A percentile compares a stretch with the other conserved stretches of the same genome.
phyloP scores from a whole-genome alignment of 1,140 invertebrate species.

The Heliconius nattereri region DNA sequence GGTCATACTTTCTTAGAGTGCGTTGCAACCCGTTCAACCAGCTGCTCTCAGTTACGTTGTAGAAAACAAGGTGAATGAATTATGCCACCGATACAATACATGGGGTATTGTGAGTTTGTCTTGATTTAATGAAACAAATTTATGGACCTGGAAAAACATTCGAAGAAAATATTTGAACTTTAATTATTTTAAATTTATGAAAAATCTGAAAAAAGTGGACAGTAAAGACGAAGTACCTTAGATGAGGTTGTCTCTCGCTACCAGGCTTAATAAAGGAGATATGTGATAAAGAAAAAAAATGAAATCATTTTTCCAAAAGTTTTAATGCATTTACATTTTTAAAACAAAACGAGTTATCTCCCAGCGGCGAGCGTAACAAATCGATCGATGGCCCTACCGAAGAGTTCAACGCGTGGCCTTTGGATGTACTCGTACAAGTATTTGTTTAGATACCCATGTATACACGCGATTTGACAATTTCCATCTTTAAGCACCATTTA shows the following conservation, averaged over 20 bases:
- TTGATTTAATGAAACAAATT: background rate
- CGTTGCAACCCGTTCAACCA: slow-evolving; percentile 33
- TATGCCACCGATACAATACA: slow-evolving; percentile 21
- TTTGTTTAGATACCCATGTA: slow-evolving; percentile 16
- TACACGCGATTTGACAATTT: background rate
- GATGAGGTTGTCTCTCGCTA: background rate
- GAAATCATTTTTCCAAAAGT: background rate
- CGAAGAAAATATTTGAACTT: background rate
- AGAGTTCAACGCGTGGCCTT: slow-evolving; percentile 70
- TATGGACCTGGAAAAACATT: background rate
- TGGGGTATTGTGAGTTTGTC: background rate
- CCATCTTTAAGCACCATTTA: background rate
- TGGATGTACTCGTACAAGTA: background rate
- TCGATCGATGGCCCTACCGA: slow-evolving; percentile 69
- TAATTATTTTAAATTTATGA: background rate
- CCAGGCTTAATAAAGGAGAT: background rate
- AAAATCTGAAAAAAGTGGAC: background rate
- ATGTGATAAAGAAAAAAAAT: background rate
- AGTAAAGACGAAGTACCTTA: background rate
- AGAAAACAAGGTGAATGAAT: slow-evolving; percentile 38
- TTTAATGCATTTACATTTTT: background rate
- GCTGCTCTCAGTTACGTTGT: slow-evolving; percentile 38
- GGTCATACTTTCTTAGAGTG: slow-evolving; percentile 33
- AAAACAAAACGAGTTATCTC: slow-evolving; percentile 24
- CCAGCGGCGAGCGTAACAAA: slow-evolving; percentile 54